Base-by-base conservation (phyloP, 2,888 invertebrate species). In the Catocala fraxini region DNA sequence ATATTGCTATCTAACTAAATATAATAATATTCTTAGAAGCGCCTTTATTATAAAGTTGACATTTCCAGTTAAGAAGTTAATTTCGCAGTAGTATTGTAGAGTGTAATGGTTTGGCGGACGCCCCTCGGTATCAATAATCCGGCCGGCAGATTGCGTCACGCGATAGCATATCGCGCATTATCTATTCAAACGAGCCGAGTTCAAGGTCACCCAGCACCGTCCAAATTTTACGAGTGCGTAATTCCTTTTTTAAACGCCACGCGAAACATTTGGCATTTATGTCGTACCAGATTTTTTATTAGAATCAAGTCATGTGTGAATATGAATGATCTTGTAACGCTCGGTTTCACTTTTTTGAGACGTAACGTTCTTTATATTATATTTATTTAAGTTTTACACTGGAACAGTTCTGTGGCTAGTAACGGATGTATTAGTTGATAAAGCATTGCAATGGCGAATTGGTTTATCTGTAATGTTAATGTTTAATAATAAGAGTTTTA, bases 81-180 rank as follows among this genome's bases (percentile, higher is more conserved):
- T 43, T 51, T 33, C n/a, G 46, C 55, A 41, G 41, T 34, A n/a
- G 59, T 59, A n/a, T 42, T 33, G 57, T 61, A 39, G 41, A 49
- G 51, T 53, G 11, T 45, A 54, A 61, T 56, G 10, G 47, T 60
- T 52, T 47, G 55, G 43, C 59, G 42, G 51, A 54, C 59, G 51
- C 46, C 51, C 42, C 49, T 42, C 63, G 60, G 46, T 75, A 75
- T 57, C 65, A 59, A 56, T 68, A 65, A 71, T 68, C 63, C 54
- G 63, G 70, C 54, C 59, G 56, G 45, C 25, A 56, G 47, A 56
- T 54, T 51, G 63, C 75, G 76, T 73, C 76, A 68, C 54, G 58
- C 67, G 77, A 76, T 74, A 74, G 54, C 56, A 60, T 75, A 68
- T 75, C 74, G 66, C 62, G 49, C 65, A 63, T 70, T 63, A 73